Conservation (phyloP, 2,888 invertebrate genomes). For the Hymenopus coronatus region DNA sequence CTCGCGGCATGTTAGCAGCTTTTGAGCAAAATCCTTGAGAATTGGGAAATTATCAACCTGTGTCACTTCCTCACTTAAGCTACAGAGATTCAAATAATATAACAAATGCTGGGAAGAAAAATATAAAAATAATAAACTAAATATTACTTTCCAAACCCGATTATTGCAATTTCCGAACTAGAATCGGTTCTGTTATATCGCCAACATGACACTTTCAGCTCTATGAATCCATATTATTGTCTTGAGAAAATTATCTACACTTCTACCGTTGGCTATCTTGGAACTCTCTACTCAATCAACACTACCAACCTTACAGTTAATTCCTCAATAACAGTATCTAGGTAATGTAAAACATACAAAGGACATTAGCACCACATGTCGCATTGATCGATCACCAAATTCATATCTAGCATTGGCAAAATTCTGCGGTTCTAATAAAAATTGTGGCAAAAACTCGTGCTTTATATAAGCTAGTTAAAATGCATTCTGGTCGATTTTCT, state of each 20-base stretch:
- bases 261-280: not conserved
- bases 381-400: no score
- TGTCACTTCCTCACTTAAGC: not conserved
- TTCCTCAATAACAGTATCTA: no score
- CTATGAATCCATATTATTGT: not conserved
- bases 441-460: no score
- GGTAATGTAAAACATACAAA: no score
- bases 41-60: not conserved
- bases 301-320: no score
- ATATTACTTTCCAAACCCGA: not conserved
- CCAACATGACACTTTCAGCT: not conserved
- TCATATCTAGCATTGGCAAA: no score
- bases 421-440: no score
- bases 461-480: no score
- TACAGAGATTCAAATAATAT: not conserved
- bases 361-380: no score
- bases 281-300: not conserved
- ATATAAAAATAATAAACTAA: conserved; percentile 23
- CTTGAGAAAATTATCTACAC: not conserved
- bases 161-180: not conserved
- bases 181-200: not conserved
- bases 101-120: not conserved
- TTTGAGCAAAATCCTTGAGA: not conserved
- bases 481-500: no score
- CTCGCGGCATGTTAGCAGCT: not conserved